These are phyloP conservation scores for Shargacucullia verbasci DNA, from an alignment of 2,888 invertebrate species.

Conservation along the genomic window DNA sequence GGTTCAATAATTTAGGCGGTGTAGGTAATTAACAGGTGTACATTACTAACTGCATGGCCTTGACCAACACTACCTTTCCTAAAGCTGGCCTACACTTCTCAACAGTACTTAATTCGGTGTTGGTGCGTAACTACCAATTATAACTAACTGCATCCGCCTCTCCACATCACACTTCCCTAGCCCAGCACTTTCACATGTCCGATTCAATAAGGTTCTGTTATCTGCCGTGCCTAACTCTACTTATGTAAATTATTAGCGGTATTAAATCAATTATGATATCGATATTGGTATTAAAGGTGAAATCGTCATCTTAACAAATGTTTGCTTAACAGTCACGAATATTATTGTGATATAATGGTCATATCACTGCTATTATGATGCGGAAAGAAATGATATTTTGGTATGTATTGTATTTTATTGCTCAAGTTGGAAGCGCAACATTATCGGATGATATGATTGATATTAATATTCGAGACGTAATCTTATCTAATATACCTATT, in stretches of 20 bases:
- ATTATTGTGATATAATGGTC: conserved; percentile 80
- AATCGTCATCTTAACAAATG: conserved; percentile 35
- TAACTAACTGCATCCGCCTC: conserved; percentile 77
- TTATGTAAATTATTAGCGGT: conserved; percentile 39
- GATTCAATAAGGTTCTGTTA: conserved; percentile 16
- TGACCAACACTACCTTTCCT: conserved; percentile 62
- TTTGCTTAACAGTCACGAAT: conserved; percentile 60
- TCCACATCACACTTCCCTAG: conserved; percentile 70
- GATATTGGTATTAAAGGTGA: conserved; percentile 41
- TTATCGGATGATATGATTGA: conserved; percentile 71
- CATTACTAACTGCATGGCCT: conserved; percentile 76
- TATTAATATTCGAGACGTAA: conserved; percentile 69
- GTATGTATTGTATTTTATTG: conserved; percentile 81
- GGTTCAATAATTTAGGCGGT: conserved; percentile 41
- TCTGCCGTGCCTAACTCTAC: conserved; percentile 43
- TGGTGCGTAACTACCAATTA: conserved; percentile 68
- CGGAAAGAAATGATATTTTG: conserved; percentile 81
- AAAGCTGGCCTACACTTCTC: conserved; percentile 56
- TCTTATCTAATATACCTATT: conserved; percentile 65
- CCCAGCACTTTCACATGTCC: conserved; percentile 62
- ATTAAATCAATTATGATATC: conserved; percentile 53
- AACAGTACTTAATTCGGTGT: conserved; percentile 59
- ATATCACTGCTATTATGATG: conserved; percentile 84
- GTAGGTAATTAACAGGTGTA: conserved; percentile 69
- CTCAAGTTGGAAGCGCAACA: conserved; percentile 80